phyloP scores from a whole-genome alignment of 1,140 invertebrate species.

The Drosophila pandora region DNA sequence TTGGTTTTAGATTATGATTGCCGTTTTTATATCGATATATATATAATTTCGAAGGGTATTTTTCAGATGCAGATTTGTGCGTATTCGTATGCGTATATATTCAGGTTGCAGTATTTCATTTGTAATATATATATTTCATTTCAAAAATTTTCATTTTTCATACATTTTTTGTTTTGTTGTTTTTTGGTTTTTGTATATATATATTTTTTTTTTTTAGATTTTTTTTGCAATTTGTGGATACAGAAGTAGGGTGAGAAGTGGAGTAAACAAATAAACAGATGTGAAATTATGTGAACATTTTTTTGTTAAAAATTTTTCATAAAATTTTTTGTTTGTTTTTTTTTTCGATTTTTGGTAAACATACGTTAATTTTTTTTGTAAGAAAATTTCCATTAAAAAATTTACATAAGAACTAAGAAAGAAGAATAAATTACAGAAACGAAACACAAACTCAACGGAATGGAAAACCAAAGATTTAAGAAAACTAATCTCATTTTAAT shows the following conservation, averaged over 20 bases:
- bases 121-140: constrained; percentile 31
- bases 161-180: constrained; percentile 35
- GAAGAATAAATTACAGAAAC: constrained; percentile 42
- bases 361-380: constrained; percentile 1
- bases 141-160: constrained; percentile 10
- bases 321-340: constrained; percentile 1
- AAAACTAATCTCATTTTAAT: constrained; percentile 4
- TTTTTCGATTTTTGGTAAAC: constrained; percentile 10
- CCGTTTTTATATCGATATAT: constrained; percentile 38
- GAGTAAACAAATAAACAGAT: constrained; percentile 84
- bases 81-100: constrained; percentile 56
- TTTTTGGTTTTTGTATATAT: constrained; percentile 11
- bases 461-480: constrained; percentile 18
- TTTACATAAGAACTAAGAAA: constrained; percentile 27
- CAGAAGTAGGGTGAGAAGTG: constrained; percentile 83
- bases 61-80: constrained; percentile 31
- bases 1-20: constrained; percentile 17
- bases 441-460: constrained; percentile 28
- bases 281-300: constrained; percentile 82
- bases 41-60: constrained; percentile 36
- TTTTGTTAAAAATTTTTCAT: constrained; percentile 14
- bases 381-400: constrained; percentile 16
- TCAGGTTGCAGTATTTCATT: constrained; percentile 56
- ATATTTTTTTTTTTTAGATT: constrained; percentile 38
- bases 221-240: constrained; percentile 78